These are phyloP conservation scores for Ochropleura plecta DNA, from an alignment of 2,888 invertebrate species.

Conservation along the genomic window DNA sequence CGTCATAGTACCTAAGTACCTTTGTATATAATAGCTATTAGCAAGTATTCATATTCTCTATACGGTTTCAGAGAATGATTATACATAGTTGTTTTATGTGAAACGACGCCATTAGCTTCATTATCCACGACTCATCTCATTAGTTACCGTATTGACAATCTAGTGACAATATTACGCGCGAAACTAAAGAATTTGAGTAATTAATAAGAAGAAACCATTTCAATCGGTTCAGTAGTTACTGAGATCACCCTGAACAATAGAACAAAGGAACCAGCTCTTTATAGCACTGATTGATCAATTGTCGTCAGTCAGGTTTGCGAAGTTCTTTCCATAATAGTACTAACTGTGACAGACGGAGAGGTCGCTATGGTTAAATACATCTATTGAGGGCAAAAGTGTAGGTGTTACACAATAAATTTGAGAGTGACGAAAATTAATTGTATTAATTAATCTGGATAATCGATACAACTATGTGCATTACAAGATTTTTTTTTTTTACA, in stretches of 20 bases:
- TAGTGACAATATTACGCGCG: slow-evolving; percentile 12
- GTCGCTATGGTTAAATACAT: slow-evolving; percentile 45
- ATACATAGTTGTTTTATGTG: not conserved
- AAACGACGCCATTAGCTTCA: slow-evolving; percentile 5
- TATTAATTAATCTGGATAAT: not conserved
- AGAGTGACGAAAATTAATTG: not conserved
- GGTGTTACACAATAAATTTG: slow-evolving; percentile 29
- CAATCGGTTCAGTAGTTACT: slow-evolving; percentile 55
- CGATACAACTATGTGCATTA: not conserved
- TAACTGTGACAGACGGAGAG: slow-evolving; percentile 38
- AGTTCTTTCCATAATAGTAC: slow-evolving; percentile 61
- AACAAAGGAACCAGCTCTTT: slow-evolving; percentile 64
- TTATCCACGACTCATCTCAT: slow-evolving; percentile 11
- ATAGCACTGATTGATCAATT: slow-evolving; percentile 63
- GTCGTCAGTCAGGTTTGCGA: slow-evolving; percentile 63
- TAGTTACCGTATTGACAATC: slow-evolving; percentile 33
- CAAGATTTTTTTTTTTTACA: no score
- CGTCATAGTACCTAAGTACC: slow-evolving; percentile 12
- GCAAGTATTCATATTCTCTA: not conserved
- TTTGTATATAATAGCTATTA: not conserved
- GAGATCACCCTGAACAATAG: slow-evolving; percentile 64
- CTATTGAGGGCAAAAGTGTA: slow-evolving; percentile 36
- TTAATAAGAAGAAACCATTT: slow-evolving; percentile 48
- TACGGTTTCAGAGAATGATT: slow-evolving; percentile 9
- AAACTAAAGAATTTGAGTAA: slow-evolving; percentile 42